Conservation (phyloP, 2,888 invertebrate species). For the Epinotia bilunana region DNA sequence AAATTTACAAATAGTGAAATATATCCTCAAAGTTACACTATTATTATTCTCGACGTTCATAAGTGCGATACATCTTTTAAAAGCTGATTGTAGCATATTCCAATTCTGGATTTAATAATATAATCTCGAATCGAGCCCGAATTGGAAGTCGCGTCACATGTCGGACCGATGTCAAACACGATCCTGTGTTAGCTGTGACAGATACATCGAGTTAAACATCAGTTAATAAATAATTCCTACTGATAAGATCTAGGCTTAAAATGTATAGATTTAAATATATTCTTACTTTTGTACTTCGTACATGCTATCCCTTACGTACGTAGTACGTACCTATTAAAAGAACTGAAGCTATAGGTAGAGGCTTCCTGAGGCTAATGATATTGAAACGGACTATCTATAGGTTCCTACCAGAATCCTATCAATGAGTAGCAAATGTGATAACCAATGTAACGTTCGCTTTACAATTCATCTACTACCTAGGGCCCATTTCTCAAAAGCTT, state of each 20-base stretch:
- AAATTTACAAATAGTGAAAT: neutral
- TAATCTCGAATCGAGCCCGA: constrained; percentile 3
- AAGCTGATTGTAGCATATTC: neutral
- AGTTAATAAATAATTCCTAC: constrained; percentile 9
- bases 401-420: no score
- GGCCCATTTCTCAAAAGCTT: no score
- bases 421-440: no score
- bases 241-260: neutral
- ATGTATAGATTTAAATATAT: neutral
- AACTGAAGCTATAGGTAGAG: no score
- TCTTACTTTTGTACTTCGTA: no score
- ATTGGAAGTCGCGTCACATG: constrained; percentile 13
- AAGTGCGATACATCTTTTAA: neutral
- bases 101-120: constrained; percentile 26
- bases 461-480: no score
- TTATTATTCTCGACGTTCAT: neutral
- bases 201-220: no score
- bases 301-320: no score
- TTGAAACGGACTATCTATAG: no score
- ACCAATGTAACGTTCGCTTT: no score
- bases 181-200: neutral
- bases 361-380: no score
- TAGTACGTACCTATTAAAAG: no score
- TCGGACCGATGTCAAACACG: constrained; percentile 16
- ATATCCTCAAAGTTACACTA: neutral